Evolutionary conservation across 2,113 vertebrate genomes (phyloP).

Genomic region (Spea multiplicata): DNA sequence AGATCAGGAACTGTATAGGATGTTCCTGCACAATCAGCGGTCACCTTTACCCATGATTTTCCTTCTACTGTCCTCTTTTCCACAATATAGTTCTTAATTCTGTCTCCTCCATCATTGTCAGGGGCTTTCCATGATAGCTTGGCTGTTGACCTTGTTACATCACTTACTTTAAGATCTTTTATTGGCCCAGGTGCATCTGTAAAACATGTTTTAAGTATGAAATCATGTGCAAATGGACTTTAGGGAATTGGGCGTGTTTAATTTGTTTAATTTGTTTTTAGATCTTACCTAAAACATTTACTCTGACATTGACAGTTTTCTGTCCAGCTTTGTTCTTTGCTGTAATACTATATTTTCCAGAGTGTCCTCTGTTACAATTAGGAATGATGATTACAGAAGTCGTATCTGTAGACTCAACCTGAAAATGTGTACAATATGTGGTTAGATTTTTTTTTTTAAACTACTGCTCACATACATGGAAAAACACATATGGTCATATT

Average conservation of each 20-base stretch:
- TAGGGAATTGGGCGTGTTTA: background rate
- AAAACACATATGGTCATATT: conserved; percentile 40
- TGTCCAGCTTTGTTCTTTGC: conserved; percentile 91
- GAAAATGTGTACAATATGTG: conserved; percentile 5
- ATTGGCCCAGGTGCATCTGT: conserved; percentile 89
- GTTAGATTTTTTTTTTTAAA: conserved; percentile 6
- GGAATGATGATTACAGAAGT: conserved; percentile 79
- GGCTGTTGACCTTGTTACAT: conserved; percentile 89
- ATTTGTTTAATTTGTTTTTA: no score
- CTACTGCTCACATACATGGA: no score
- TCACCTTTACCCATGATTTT: conserved; percentile 97
- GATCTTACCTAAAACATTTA: conserved; percentile 85
- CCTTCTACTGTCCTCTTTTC: conserved; percentile 89
- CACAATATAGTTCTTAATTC: conserved; percentile 92
- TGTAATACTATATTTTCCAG: conserved; percentile 88
- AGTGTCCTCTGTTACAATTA: conserved; percentile 79
- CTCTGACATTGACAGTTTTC: conserved; percentile 83
- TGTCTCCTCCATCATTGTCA: conserved; percentile 88
- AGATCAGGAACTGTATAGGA: conserved; percentile 88
- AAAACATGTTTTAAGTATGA: conserved; percentile 5
- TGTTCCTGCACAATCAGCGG: conserved; percentile 81
- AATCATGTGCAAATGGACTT: no score
- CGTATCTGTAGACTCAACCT: conserved; percentile 83
- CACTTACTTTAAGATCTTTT: conserved; percentile 89
- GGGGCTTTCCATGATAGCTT: conserved; percentile 93